Conservation (phyloP, 2,113 vertebrate genomes). For the Pelobates fuscus region DNA sequence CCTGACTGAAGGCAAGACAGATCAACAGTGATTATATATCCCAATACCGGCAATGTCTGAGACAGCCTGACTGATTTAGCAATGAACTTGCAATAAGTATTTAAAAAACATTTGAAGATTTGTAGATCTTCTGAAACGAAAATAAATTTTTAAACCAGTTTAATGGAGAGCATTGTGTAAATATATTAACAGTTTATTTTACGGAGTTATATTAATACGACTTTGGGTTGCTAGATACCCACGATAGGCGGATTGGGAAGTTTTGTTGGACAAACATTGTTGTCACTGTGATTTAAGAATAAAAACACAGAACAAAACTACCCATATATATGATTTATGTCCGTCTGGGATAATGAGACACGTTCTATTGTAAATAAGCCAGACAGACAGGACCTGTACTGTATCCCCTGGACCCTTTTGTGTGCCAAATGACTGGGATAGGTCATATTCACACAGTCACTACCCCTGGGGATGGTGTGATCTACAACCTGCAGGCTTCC, state of each 20-base stretch:
- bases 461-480: constrained; percentile 30
- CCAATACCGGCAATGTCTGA: too few species aligned
- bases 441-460: constrained; percentile 38
- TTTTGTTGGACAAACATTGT: not conserved
- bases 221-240: not conserved
- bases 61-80: too few species aligned
- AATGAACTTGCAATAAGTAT: too few species aligned
- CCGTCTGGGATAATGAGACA: constrained; percentile 13
- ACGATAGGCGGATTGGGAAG: not conserved
- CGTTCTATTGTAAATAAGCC: constrained; percentile 47
- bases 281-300: constrained; percentile 11
- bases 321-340: constrained; percentile 34
- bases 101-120: too few species aligned
- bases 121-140: too few species aligned
- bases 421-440: constrained; percentile 26
- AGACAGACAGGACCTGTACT: constrained; percentile 23
- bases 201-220: not conserved
- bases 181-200: too few species aligned
- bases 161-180: too few species aligned
- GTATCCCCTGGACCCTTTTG: constrained; percentile 22
- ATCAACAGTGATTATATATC: too few species aligned
- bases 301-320: constrained; percentile 10
- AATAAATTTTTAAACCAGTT: too few species aligned
- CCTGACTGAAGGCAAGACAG: too few species aligned
- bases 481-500: constrained; percentile 49